Evolutionary conservation across 2,888 invertebrate genomes (phyloP).

Genomic region (Epirrhoe alternata): DNA sequence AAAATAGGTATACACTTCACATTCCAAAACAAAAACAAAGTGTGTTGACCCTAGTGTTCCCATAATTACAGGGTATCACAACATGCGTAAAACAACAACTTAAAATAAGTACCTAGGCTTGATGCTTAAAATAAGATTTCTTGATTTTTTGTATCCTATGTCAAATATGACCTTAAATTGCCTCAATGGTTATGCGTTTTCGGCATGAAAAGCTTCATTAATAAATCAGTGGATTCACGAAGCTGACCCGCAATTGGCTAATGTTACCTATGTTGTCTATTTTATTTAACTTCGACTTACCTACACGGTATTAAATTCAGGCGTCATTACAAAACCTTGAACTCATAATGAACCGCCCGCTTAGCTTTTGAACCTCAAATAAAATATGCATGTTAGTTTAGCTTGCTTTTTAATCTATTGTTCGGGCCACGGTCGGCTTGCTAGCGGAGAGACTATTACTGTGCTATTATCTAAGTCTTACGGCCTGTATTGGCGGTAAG

Average conservation of each 20-base stretch:
- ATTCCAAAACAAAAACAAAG: too few relatives aligned
- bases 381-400: slow-evolving; percentile 57
- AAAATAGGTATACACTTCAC: too few relatives aligned
- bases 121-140: too few relatives aligned
- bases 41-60: too few relatives aligned
- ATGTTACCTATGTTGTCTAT: background rate
- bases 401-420: slow-evolving; percentile 40
- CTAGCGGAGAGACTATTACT: slow-evolving; percentile 34
- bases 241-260: background rate
- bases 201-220: too few relatives aligned
- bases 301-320: slow-evolving; percentile 6
- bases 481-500: slow-evolving; percentile 22
- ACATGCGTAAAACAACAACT: too few relatives aligned
- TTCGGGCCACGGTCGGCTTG: slow-evolving; percentile 40
- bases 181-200: too few relatives aligned
- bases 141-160: too few relatives aligned
- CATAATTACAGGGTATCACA: too few relatives aligned
- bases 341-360: slow-evolving; percentile 61
- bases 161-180: too few relatives aligned
- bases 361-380: slow-evolving; percentile 59
- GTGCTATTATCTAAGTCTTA: too few relatives aligned
- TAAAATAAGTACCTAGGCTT: too few relatives aligned
- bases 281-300: background rate
- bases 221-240: background rate
- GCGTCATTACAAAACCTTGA: slow-evolving; percentile 59